Conservation (phyloP, 2,888 invertebrate genomes). For the Latrodectus hesperus region DNA sequence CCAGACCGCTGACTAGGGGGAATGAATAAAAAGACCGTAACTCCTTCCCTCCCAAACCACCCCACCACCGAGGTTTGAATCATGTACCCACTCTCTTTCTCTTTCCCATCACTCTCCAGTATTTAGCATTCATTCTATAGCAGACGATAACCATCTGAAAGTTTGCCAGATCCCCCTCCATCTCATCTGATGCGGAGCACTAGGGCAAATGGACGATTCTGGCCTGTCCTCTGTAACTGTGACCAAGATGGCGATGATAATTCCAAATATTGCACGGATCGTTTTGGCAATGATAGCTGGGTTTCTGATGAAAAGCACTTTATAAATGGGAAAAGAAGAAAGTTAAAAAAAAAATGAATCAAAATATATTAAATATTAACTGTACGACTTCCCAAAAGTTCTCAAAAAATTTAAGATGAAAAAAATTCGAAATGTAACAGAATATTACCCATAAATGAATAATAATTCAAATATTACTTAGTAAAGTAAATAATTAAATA, state of each 20-base stretch:
- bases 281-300: background rate
- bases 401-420: no score
- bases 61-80: background rate
- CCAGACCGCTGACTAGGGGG: background rate
- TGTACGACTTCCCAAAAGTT: no score
- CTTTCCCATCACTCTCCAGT: constrained; percentile 1
- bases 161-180: background rate
- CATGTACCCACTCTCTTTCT: background rate
- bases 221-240: background rate
- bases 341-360: background rate
- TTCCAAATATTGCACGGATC: background rate
- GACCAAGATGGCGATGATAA: constrained; percentile 3
- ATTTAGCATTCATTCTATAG: constrained; percentile 46
- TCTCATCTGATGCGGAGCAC: background rate
- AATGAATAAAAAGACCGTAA: no score
- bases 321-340: background rate
- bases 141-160: constrained; percentile 43
- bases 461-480: no score
- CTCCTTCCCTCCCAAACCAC: background rate
- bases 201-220: background rate
- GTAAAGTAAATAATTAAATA: no score
- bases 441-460: no score
- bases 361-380: no score
- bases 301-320: background rate
- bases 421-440: no score